Evolutionary conservation across 2,113 vertebrate genomes (phyloP).

Genomic region (Strix aluco): DNA sequence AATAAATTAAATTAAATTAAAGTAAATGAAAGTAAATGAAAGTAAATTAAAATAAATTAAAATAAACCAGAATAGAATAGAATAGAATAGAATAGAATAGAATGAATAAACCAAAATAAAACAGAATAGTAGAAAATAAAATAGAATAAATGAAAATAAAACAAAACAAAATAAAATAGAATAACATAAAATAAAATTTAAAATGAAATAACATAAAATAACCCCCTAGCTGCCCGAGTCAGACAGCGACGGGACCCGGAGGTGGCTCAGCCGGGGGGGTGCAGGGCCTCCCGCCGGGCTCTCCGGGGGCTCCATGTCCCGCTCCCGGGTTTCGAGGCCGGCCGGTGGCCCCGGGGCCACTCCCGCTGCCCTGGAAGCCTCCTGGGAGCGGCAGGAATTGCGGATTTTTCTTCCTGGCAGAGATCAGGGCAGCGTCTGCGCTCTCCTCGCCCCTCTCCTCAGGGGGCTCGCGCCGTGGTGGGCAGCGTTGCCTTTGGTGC

Average conservation of each 20-base stretch:
- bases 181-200: no score
- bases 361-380: neutral
- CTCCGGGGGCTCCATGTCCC: neutral
- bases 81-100: no score
- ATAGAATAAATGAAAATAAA: neutral
- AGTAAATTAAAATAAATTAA: neutral
- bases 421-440: rapidly evolving
- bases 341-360: neutral
- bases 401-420: rapidly evolving
- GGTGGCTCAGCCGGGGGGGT: neutral
- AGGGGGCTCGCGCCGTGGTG: neutral
- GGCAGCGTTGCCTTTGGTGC: neutral
- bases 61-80: neutral
- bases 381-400: neutral
- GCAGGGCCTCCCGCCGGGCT: rapidly evolving
- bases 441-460: no score
- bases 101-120: neutral
- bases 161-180: neutral
- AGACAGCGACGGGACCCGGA: neutral
- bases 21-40: neutral
- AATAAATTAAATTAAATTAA: no score
- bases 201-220: no score
- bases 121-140: no score
- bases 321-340: neutral
- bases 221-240: neutral